Percentiles rank a stretch among this genome's conserved stretches.
These are phyloP conservation scores for Polydrusus tereticollis DNA, from an alignment of 2,888 invertebrate species.

Conservation along the genomic window DNA sequence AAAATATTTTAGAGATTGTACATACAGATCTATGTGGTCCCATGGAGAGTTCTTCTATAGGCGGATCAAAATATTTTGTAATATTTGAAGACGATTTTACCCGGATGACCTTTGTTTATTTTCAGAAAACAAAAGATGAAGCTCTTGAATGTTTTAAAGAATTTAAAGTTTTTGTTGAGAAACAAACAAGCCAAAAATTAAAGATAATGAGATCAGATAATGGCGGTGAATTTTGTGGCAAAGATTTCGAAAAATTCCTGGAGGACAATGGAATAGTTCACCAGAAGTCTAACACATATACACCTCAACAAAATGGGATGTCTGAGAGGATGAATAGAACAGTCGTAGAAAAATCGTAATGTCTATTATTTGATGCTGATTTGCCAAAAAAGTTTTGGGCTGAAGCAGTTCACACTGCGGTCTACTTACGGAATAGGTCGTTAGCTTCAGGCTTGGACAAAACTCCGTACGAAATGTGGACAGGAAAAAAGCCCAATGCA, in stretches of 20 bases:
- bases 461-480: slow-evolving; percentile 60
- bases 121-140: slow-evolving; percentile 43
- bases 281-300: slow-evolving; percentile 45
- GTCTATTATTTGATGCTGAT: slow-evolving; percentile 54
- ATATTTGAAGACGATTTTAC: slow-evolving; percentile 46
- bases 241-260: slow-evolving; percentile 46
- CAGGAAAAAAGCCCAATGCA: slow-evolving; percentile 53
- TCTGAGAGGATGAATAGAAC: slow-evolving; percentile 54
- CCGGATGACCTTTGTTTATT: slow-evolving; percentile 46
- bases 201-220: slow-evolving; percentile 42
- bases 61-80: slow-evolving; percentile 46
- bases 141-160: slow-evolving; percentile 39
- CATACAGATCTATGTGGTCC: slow-evolving; percentile 49
- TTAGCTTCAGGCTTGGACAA: slow-evolving; percentile 32
- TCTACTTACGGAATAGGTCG: slow-evolving; percentile 53
- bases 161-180: slow-evolving; percentile 44
- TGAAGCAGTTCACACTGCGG: slow-evolving; percentile 54
- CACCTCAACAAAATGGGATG: slow-evolving; percentile 51
- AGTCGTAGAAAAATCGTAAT: slow-evolving; percentile 54
- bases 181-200: slow-evolving; percentile 36
- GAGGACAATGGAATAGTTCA: slow-evolving; percentile 45
- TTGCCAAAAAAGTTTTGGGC: slow-evolving; percentile 54
- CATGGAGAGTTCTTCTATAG: slow-evolving; percentile 30
- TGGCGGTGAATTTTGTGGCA: slow-evolving; percentile 47
- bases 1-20: slow-evolving; percentile 42